These are phyloP conservation scores for Drosophila baimaii DNA, from an alignment of 1,140 invertebrate species.

Conservation along the genomic window DNA sequence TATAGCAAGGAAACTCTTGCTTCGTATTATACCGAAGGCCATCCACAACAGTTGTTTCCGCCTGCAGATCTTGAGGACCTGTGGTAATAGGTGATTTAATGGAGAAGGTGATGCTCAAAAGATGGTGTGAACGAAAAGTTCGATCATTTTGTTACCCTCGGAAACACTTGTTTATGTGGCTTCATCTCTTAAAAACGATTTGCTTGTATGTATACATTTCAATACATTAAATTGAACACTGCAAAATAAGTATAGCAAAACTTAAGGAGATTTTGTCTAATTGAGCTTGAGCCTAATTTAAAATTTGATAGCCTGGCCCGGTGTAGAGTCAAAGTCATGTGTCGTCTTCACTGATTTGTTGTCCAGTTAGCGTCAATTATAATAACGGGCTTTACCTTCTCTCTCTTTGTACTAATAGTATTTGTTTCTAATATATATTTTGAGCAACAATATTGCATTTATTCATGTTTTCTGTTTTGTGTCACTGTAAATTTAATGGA, in stretches of 20 bases:
- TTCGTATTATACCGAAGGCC: background rate
- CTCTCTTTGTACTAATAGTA: background rate
- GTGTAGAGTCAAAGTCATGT: too few relatives aligned
- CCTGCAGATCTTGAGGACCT: background rate
- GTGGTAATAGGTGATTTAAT: background rate
- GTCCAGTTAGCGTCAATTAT: background rate
- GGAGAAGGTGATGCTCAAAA: background rate
- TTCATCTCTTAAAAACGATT: conserved; percentile 1
- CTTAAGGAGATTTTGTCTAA: conserved; percentile 14
- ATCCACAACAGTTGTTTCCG: background rate
- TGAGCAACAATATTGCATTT: conserved; percentile 16
- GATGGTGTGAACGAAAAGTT: background rate
- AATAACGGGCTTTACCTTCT: too few relatives aligned
- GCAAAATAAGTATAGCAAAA: conserved; percentile 22
- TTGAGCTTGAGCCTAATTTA: background rate
- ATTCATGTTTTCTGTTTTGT: conserved; percentile 1
- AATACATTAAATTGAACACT: conserved; percentile 23
- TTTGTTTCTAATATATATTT: background rate
- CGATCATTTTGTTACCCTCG: background rate
- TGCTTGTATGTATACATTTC: conserved; percentile 15
- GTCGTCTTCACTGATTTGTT: too few relatives aligned
- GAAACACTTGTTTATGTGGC: background rate
- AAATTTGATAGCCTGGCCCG: background rate
- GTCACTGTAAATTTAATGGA: background rate
- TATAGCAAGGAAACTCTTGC: background rate